Evolutionary conservation across 2,888 invertebrate species (phyloP), one percentile per base, ranked within the genome.

Genomic region (Carpatolechia fugitivella): DNA sequence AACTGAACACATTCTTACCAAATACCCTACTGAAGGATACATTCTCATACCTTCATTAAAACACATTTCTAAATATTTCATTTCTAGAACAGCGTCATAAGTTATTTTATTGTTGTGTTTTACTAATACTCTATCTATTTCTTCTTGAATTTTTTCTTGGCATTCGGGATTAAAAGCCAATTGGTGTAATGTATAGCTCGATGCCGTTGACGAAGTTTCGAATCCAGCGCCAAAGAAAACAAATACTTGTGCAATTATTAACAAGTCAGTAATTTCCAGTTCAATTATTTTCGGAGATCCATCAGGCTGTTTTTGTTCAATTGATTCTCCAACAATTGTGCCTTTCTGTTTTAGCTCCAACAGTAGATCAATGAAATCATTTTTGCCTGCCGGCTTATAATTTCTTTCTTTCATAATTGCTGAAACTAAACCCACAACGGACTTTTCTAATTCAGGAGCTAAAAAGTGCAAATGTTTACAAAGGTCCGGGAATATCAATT

Each of bases 221-320:
- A 89, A 91, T 6, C 91, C 91, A 54, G 91, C 91, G 14, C 82
- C 89, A 46, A 90, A 89, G 61, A 89, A 89, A 4, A 86, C 80
- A 63, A 90, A 88, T 0, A 82, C 80, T 74, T 88, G 89, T 2
- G 89, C 85, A 10, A 78, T 78, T 70, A 89, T 71, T 50, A 87
- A 58, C 46, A 74, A 55, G 48, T 85, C 82, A 55, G 72, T 78
- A 54, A 87, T 58, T 69, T 85, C 82, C 49, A 84, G 55, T 54
- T 80, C 76, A 0, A 85, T 69, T 7, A 70, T 68, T 68, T 79
- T 78, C 1, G 84, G 72, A 14, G 76, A 61, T 1, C 87, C 87
- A 62, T 88, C 77, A 0, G 67, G 33, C 54, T 82, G 74, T 54
- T 70, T 82, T 1, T 56, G 57, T 63, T 84, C 82, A 41, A 88